Conservation (phyloP, 2,797 vertebrate species). For the Eulemur rubriventer region DNA sequence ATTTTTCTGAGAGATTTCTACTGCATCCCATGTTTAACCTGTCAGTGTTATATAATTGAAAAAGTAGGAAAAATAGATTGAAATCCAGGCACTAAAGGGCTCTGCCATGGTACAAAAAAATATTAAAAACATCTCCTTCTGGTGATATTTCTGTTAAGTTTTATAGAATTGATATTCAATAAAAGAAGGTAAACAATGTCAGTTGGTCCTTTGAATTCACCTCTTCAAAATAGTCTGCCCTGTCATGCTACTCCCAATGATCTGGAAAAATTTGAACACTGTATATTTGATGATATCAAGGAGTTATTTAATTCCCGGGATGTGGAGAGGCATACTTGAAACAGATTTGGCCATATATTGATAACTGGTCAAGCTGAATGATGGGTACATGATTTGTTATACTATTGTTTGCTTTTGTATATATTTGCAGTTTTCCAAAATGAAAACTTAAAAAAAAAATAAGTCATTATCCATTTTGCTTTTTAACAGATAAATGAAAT, state of each 20-base stretch:
- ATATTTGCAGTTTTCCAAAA: constrained; percentile 14
- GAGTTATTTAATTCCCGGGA: not conserved
- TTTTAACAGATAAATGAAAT: constrained; percentile 87
- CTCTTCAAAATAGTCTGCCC: not conserved
- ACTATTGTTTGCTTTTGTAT: not conserved
- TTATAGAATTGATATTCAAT: not conserved
- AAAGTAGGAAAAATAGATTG: not conserved
- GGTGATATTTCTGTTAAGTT: not conserved
- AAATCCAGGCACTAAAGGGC: not conserved
- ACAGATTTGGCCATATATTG: not conserved
- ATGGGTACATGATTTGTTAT: not conserved
- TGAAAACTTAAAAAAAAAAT: not conserved
- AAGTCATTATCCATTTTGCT: constrained; percentile 63
- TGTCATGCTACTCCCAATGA: not conserved
- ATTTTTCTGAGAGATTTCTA: not conserved
- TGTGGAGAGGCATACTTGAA: not conserved
- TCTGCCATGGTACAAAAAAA: not conserved
- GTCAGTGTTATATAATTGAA: not conserved
- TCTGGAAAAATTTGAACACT: not conserved
- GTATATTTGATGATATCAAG: constrained; percentile 4
- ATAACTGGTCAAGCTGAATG: not conserved
- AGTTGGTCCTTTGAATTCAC: not conserved
- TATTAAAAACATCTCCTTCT: not conserved
- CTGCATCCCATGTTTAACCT: not conserved
- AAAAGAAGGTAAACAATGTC: constrained; percentile 1